Evolutionary conservation across 2,113 vertebrate species (phyloP).

Genomic region (Conger conger): DNA sequence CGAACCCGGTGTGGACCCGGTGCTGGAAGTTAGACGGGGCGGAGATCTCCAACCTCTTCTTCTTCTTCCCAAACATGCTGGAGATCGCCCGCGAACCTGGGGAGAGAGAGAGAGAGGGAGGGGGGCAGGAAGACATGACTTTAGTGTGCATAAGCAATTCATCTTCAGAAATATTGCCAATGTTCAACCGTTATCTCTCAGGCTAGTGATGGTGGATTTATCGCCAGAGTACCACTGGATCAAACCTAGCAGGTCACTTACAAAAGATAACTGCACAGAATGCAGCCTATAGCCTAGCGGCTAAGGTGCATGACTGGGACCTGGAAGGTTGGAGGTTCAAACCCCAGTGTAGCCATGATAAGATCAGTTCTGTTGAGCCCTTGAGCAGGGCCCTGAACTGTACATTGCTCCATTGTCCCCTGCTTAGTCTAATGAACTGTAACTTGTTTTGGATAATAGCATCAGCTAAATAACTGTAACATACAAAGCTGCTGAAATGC

Average conservation of each 20-base stretch:
- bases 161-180: background rate
- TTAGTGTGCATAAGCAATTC: background rate
- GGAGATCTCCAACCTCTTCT: slow-evolving; percentile 97
- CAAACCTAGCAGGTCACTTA: background rate
- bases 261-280: background rate
- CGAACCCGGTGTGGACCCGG: slow-evolving; percentile 96
- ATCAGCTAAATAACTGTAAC: too few species aligned
- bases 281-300: background rate
- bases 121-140: background rate
- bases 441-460: too few species aligned
- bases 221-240: background rate
- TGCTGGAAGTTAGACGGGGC: slow-evolving; percentile 99
- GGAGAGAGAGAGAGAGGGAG: slow-evolving; percentile 21
- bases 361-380: too few species aligned
- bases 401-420: too few species aligned
- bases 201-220: background rate
- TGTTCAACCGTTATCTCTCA: too few species aligned
- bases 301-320: too few species aligned
- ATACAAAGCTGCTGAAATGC: too few species aligned
- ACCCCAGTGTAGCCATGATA: too few species aligned
- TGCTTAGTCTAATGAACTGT: too few species aligned
- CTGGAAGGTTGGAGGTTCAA: too few species aligned
- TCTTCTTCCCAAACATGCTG: slow-evolving; percentile 99
- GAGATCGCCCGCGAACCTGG: slow-evolving; percentile 79
- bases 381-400: too few species aligned